A percentile compares a stretch with the other conserved stretches of the same genome.
phyloP scores from a whole-genome alignment of 2,888 invertebrate species.

The Synanthedon formicaeformis region DNA sequence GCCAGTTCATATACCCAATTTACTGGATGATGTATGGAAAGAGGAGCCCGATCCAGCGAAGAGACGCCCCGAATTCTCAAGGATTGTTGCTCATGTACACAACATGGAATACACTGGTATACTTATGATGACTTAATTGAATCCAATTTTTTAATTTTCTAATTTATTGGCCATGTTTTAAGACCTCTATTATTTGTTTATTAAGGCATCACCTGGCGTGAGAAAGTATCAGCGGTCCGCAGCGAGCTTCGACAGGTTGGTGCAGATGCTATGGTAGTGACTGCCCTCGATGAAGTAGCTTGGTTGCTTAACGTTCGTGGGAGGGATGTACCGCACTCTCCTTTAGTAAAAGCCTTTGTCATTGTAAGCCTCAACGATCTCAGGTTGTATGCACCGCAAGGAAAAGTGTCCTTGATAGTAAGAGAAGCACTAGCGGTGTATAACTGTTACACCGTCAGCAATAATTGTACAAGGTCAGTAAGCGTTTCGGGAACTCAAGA shows the following conservation, averaged over 20 bases:
- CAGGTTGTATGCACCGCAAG: constrained; percentile 77
- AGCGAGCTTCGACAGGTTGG: constrained; percentile 70
- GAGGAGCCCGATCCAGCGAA: constrained; percentile 43
- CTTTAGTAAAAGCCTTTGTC: constrained; percentile 82
- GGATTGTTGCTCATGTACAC: constrained; percentile 75
- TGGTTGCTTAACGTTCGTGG: constrained; percentile 93
- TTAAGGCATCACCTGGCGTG: constrained; percentile 78
- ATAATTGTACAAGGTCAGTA: constrained; percentile 61
- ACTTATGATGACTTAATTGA: too few relatives aligned
- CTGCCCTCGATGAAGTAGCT: constrained; percentile 86
- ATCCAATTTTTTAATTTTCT: too few relatives aligned
- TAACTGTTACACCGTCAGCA: constrained; percentile 72
- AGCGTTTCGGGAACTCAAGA: not conserved
- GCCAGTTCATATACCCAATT: constrained; percentile 73
- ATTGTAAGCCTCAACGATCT: constrained; percentile 75
- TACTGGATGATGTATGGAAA: constrained; percentile 85
- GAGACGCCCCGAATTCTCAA: constrained; percentile 68
- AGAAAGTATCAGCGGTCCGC: constrained; percentile 78
- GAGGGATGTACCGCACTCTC: constrained; percentile 83
- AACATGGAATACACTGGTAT: constrained; percentile 71
- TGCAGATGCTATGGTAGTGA: constrained; percentile 84
- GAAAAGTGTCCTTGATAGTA: constrained; percentile 72
- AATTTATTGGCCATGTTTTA: too few relatives aligned
- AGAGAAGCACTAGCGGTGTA: constrained; percentile 66
- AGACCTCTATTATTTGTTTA: not conserved